Conservation (phyloP, 2,888 invertebrate species). For the Dorcus hopei region DNA sequence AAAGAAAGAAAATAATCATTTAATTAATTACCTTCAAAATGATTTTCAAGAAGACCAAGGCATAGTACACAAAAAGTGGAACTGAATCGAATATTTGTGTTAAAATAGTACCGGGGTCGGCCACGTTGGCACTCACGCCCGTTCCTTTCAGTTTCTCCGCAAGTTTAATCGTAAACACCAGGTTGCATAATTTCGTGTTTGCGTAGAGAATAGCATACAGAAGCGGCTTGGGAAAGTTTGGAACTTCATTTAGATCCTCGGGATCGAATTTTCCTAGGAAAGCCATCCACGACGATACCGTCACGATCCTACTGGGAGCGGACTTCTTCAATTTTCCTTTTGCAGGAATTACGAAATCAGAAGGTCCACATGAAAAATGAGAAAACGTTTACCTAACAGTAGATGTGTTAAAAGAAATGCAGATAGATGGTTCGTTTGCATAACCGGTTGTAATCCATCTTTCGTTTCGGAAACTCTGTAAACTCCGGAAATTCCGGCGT, state of each 20-base stretch:
- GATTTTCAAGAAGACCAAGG: no score
- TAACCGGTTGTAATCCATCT: conserved; percentile 61
- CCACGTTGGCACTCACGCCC: conserved; percentile 42
- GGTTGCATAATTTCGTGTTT: conserved; percentile 44
- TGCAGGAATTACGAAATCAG: no score
- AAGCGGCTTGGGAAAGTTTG: not conserved
- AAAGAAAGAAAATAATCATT: no score
- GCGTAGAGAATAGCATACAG: conserved; percentile 30
- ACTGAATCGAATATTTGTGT: conserved; percentile 28
- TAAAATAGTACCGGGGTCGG: conserved; percentile 44
- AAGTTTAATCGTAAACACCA: conserved; percentile 43
- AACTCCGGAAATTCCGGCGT: conserved; percentile 56
- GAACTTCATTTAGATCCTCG: conserved; percentile 23
- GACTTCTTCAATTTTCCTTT: conserved; percentile 49
- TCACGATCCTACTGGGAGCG: conserved; percentile 33
- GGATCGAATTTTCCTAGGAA: conserved; percentile 18
- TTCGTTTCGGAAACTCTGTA: conserved; percentile 51
- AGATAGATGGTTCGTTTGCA: conserved; percentile 32
- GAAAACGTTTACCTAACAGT: conserved; percentile 48
- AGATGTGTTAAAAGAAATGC: conserved; percentile 63
- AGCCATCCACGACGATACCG: conserved; percentile 32
- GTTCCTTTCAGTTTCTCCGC: conserved; percentile 37
- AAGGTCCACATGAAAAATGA: not conserved
- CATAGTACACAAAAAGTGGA: no score
- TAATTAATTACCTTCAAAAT: no score